Base-by-base conservation (phyloP, 2,888 invertebrate genomes). In the Mesoligia furuncula region DNA sequence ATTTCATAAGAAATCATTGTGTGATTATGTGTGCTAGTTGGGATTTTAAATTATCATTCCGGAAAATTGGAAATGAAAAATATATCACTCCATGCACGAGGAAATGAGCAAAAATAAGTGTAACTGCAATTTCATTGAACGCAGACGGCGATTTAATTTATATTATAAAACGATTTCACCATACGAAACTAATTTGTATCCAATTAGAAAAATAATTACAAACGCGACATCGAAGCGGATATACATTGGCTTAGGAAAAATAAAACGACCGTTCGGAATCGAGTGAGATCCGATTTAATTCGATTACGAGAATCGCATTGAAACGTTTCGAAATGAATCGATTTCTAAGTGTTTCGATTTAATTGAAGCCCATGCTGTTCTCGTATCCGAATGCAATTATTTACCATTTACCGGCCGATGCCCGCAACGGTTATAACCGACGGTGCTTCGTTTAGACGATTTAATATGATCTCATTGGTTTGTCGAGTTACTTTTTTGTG, bases 331-430 rank as follows among this genome's bases (percentile, higher is more conserved):
- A 85, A 90, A 90, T 85, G 87, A 90, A 92, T 92, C 88, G 88
- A 91, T 91, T 90, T 90, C 92, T 92, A 91, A 92, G 92, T 92
- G 92, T 91, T 91, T 89, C 90, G 88, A 91, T 92, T 93, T 92
- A 92, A 92, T 93, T 91, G 91, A 88, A 89, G 89, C 84, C 83
- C 85, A 85, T 87, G 80, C 84, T 87, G 81, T 79, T 84, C 83
- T 83, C 80, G 87, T 88, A 89, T 91, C 87, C 87, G 87, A 90
- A 91, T 92, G 90, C 92, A 92, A 91, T 92, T 91, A 92, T 92
- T 91, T 91, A 90, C 90, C 92, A 91, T 91, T 92, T 91, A 89
- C 87, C 87, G 89, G 90, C 87, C 89, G 88, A 88, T 84, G 78
- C 86, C 87, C 84, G 84, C 85, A 86, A 85, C 81, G 85, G 87